A percentile compares a stretch with the other conserved stretches of the same genome.
Conservation (phyloP, 2,888 invertebrate genomes). For the Drosophila anceps region DNA sequence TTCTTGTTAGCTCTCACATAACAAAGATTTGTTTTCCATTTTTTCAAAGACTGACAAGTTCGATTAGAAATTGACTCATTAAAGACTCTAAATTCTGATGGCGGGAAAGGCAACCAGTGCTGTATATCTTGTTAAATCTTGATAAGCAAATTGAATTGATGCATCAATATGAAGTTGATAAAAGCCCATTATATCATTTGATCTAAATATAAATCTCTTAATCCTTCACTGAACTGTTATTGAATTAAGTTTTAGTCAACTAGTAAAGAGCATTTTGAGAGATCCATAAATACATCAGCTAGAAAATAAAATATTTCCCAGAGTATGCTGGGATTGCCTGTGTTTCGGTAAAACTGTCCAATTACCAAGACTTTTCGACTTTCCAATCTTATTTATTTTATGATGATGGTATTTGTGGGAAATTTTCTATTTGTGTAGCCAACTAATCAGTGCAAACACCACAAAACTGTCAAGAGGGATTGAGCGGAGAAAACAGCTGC, state of each 20-base stretch:
- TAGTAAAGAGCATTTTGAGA: too few relatives aligned
- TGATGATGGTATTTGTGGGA: constrained; percentile 1
- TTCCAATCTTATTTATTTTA: constrained; percentile 5
- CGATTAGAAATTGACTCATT: neutral
- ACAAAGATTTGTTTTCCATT: neutral
- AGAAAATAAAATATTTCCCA: neutral
- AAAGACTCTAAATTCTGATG: neutral
- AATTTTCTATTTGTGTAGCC: constrained; percentile 27
- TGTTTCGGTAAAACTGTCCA: neutral
- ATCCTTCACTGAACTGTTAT: neutral
- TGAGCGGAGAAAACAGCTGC: constrained; percentile 65
- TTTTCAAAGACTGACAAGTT: neutral
- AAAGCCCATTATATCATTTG: neutral
- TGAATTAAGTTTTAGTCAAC: neutral
- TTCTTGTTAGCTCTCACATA: neutral
- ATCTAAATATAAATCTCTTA: neutral
- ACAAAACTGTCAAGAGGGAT: constrained; percentile 66
- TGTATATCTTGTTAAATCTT: neutral
- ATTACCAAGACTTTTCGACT: constrained; percentile 4
- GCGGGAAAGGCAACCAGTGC: neutral
- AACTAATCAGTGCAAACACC: constrained; percentile 60
- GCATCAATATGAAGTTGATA: neutral
- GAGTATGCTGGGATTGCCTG: neutral
- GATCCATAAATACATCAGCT: neutral
- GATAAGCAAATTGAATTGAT: neutral